Percentiles rank a stretch among this genome's conserved stretches.
Evolutionary conservation across 2,113 vertebrate species (phyloP).

Genomic region (Myiopsitta monachus): DNA sequence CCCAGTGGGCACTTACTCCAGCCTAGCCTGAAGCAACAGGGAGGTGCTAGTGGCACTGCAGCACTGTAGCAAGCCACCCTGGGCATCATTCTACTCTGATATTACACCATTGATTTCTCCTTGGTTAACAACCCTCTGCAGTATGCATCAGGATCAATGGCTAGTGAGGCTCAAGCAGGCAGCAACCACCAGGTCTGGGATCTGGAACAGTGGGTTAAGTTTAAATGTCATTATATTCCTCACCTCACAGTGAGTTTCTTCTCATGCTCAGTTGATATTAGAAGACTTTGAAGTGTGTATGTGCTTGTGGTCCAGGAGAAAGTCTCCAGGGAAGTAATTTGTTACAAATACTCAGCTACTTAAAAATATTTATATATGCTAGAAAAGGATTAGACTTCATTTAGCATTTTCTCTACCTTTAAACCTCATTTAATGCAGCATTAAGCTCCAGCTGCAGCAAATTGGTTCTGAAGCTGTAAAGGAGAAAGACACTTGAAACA

Average conservation of each 20-base stretch:
- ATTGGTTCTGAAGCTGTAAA: slow-evolving; percentile 2
- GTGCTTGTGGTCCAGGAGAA: neutral
- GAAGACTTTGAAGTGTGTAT: neutral
- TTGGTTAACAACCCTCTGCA: neutral
- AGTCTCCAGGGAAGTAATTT: slow-evolving; percentile 30
- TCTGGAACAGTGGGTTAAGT: neutral
- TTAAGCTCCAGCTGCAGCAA: slow-evolving; percentile 12
- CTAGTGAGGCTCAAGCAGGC: neutral
- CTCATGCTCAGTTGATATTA: neutral
- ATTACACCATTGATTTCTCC: neutral
- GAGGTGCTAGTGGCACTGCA: neutral
- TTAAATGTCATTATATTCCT: neutral
- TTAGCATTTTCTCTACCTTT: slow-evolving; percentile 20
- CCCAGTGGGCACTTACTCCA: neutral
- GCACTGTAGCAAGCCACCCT: accelerated
- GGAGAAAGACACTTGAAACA: neutral
- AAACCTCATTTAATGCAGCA: slow-evolving; percentile 50
- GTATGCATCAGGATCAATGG: accelerated
- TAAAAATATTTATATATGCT: slow-evolving; percentile 37
- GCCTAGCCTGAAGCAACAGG: neutral
- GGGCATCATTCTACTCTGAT: too few species aligned
- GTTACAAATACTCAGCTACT: slow-evolving; percentile 7
- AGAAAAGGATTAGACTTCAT: slow-evolving; percentile 14
- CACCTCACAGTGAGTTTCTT: neutral
- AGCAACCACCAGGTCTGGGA: neutral